Base-by-base conservation (phyloP, 2,797 vertebrate species). In the Rhynchotus rufescens region DNA sequence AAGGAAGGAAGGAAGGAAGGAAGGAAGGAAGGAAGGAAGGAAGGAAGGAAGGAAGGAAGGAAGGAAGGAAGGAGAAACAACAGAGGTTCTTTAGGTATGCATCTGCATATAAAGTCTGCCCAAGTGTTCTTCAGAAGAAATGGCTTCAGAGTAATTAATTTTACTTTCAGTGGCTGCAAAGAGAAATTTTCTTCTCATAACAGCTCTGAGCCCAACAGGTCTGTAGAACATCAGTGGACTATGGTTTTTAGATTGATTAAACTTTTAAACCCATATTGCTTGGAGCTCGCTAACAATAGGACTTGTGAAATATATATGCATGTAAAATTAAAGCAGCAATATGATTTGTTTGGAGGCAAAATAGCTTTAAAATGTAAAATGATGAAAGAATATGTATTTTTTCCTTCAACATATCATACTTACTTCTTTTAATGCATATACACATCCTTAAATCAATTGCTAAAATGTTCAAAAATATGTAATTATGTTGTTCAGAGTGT, bases 401-500 rank as follows among this genome's bases (percentile, higher is more conserved):
- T 17, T 92, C 15, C 26, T 20, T 68, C 59, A 72, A 78, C 64
- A 83, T 42, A 59, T 86, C 36, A 32, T 54, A 75, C 12, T 86
- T 64, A 40, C 19, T 84, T 74, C 89, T 85, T 80, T 36, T 5
- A 81, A 52, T 78, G 30, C 89, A 82, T 34, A 56, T 54, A 59
- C 51, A 78, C 36, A 62, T 81, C 71, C 75, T 91, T 71, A 94
- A 96, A 92, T 96, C 72, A 81, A n/a, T 73, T 72, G 30, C 19
- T 90, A 94, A 95, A 97, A 85, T 95, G 14, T 7, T 71, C 61
- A 88, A 92, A 93, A 91, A 64, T 87, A 65, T 79, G 40, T 79
- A 96, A 96, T 96, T 94, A 82, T 36, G n/a, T 95, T 94, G 67
- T 92, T 96, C 84, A 62, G 90, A 91, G 26, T 76, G 64, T 84